phyloP scores from a whole-genome alignment of 1,140 invertebrate genomes.

The Eufriesea mexicana region DNA sequence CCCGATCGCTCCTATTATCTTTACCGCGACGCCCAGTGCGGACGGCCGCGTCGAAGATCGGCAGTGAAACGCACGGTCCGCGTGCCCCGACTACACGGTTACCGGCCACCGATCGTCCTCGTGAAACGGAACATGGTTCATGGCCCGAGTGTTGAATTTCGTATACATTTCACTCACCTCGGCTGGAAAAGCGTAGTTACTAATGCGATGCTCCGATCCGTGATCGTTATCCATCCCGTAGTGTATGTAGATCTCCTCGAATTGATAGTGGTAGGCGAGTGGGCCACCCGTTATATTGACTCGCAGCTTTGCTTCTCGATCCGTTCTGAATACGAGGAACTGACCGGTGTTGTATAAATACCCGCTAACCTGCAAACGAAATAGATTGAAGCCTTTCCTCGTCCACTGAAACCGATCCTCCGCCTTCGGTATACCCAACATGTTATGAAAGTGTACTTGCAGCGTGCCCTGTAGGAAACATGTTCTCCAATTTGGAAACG shows the following conservation, averaged over 20 bases:
- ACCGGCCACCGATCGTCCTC: not conserved
- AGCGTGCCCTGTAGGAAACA: no score
- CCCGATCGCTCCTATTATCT: no score
- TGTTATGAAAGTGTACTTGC: no score
- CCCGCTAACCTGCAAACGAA: slow-evolving; percentile 89
- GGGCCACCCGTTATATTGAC: slow-evolving; percentile 98
- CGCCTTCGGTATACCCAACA: not conserved
- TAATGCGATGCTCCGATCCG: slow-evolving; percentile 96
- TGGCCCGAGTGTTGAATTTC: not conserved
- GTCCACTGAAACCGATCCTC: no score
- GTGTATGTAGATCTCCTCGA: slow-evolving; percentile 97
- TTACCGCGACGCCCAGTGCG: no score
- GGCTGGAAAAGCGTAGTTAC: slow-evolving; percentile 95
- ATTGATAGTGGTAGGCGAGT: slow-evolving; percentile 96
- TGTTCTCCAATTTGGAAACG: no score
- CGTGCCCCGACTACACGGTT: no score
- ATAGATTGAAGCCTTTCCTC: slow-evolving; percentile 38
- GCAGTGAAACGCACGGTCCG: no score
- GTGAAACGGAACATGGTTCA: not conserved
- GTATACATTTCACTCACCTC: slow-evolving; percentile 87
- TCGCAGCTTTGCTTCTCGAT: slow-evolving; percentile 91
- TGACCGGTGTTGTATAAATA: slow-evolving; percentile 94
- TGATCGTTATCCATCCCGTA: slow-evolving; percentile 93
- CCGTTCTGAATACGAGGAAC: slow-evolving; percentile 94
- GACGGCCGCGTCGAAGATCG: no score